Conservation (phyloP, 2,113 vertebrate species). For the Daubentonia madagascariensis region DNA sequence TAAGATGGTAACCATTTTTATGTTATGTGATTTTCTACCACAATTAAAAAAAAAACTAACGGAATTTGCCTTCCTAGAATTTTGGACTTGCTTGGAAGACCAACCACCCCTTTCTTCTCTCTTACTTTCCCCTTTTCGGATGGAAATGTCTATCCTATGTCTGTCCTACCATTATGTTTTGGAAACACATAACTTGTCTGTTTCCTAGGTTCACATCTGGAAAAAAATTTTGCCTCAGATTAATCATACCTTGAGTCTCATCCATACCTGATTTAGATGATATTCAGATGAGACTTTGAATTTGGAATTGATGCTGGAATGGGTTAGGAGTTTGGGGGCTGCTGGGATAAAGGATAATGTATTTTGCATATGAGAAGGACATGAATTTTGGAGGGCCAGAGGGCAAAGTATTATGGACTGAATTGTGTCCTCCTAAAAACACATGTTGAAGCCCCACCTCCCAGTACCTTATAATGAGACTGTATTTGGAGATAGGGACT, state of each 20-base stretch:
- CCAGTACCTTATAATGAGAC: background rate
- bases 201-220: background rate
- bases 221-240: background rate
- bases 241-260: background rate
- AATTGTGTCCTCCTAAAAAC: background rate
- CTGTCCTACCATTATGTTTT: background rate
- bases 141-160: background rate
- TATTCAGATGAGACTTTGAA: background rate
- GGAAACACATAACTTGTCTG: background rate
- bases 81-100: background rate
- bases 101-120: too few relatives aligned
- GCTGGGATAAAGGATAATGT: background rate
- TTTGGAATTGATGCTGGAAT: background rate
- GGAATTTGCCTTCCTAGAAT: background rate
- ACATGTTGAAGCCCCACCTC: background rate
- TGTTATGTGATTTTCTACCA: background rate
- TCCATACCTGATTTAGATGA: background rate
- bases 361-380: background rate
- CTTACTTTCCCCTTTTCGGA: background rate
- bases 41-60: background rate
- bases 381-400: background rate
- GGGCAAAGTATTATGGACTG: too few relatives aligned
- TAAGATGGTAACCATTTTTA: background rate
- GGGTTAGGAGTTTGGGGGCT: background rate
- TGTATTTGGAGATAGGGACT: background rate